phyloP scores from a whole-genome alignment of 92 coral and sea anemone genomes.

The Parazoanthus swiftii region DNA sequence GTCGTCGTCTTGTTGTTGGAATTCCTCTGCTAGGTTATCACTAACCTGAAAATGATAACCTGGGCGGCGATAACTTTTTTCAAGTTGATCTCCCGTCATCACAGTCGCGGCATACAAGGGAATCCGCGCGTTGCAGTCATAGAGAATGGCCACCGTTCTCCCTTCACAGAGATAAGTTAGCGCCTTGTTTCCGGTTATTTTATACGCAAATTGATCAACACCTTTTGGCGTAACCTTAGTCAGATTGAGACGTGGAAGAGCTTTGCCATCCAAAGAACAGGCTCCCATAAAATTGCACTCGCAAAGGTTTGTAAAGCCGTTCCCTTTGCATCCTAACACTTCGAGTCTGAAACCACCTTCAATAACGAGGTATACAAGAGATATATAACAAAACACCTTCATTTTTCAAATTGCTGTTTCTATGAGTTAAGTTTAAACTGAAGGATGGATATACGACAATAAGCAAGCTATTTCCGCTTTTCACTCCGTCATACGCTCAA shows the following conservation, averaged over 20 bases:
- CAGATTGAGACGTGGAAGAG: too few relatives aligned
- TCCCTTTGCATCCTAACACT: background rate
- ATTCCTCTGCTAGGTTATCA: background rate
- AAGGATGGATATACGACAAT: background rate
- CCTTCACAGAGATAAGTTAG: background rate
- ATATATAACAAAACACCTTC: too few relatives aligned
- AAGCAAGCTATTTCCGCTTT: background rate
- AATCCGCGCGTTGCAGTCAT: background rate
- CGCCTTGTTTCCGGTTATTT: too few relatives aligned
- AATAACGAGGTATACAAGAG: too few relatives aligned
- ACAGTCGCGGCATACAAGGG: slow-evolving; percentile 43
- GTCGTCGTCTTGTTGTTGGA: slow-evolving; percentile 3
- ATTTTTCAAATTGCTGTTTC: too few relatives aligned
- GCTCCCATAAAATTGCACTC: background rate
- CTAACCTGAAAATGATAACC: background rate
- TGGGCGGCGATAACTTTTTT: background rate
- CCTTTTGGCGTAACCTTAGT: too few relatives aligned
- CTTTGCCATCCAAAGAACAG: background rate
- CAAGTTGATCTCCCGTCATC: slow-evolving; percentile 27
- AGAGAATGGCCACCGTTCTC: background rate
- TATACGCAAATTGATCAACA: too few relatives aligned
- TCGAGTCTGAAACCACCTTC: too few relatives aligned
- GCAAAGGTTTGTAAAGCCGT: background rate
- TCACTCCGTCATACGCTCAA: background rate
- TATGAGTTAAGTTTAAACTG: too few relatives aligned